Evolutionary conservation across 1,140 invertebrate species (phyloP), one percentile per base, ranked within the genome.

Genomic region (Pomacea maculata): DNA sequence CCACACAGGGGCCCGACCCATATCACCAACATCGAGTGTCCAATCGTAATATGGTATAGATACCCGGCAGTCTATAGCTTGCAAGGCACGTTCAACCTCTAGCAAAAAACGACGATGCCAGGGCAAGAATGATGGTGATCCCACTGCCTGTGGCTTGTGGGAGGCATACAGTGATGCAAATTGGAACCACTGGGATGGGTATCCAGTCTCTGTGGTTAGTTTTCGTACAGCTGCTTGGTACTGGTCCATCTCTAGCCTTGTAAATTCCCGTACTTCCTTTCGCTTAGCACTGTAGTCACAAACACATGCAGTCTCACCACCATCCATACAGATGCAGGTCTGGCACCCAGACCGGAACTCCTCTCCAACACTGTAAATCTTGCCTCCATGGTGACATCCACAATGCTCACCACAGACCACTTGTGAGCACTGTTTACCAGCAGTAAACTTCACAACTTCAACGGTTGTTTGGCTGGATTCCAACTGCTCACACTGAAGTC

Each of bases 41-140:
- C 87, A 89, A 81, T 89, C 88, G 82, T 86, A 89, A 80, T 88
- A 89, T 10, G 87, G 88, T 55, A 89, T 88, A 10, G 86, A 79
- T 15, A 89, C 68, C 21, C 79, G 74, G 81, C 88, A 89, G 80
- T 88, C 85, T 61, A 85, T 75, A 4, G 78, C 77, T 79, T 88
- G 87, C 29, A 89, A 71, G 29, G 79, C 82, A 57, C 83, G 81
- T 72, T 89, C 88, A 45, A 89, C 84, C 54, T 85, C 75, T 34
- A 83, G 75, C 63, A 89, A 77, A 75, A 86, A 89, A 52, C 86
- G 85, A 19, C 88, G 73, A 55, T 88, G 83, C 88, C 88, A 89
- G 0, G 88, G 87, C 29, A 89, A 80, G 61, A 87, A 89, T 14
- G 79, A 65, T 21, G 83, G 81, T 29, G 74, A 85, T 11, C 87